These are phyloP conservation scores for Crypturellus tataupa DNA, from an alignment of 2,797 vertebrate genomes.

Conservation along the genomic window DNA sequence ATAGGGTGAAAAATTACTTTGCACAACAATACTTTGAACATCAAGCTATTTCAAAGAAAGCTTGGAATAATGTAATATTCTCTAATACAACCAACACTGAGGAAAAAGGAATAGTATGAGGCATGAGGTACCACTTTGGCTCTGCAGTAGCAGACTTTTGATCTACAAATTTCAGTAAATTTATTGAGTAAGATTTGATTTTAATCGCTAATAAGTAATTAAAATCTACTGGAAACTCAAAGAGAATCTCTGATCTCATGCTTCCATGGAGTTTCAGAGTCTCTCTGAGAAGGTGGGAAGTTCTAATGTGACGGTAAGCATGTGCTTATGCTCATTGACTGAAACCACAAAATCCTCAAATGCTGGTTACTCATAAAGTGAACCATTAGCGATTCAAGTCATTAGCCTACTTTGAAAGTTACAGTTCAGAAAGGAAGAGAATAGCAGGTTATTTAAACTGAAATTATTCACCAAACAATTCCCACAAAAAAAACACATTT, in stretches of 20 bases:
- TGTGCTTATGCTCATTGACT: neutral
- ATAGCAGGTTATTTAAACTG: neutral
- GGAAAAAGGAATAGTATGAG: neutral
- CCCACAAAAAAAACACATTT: neutral
- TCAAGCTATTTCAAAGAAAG: neutral
- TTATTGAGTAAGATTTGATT: neutral
- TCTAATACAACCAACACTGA: neutral
- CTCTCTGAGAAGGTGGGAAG: neutral
- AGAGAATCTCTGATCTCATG: neutral
- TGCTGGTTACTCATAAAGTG: neutral
- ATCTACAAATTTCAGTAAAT: neutral
- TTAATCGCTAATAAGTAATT: neutral
- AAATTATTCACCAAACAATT: neutral
- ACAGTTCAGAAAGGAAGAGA: neutral
- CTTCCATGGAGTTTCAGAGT: neutral
- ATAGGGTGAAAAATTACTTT: neutral
- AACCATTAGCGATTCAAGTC: neutral
- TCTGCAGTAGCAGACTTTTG: neutral
- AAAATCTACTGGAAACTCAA: neutral
- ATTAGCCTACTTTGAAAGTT: neutral
- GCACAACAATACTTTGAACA: neutral
- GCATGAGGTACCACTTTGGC: neutral
- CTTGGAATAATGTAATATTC: neutral
- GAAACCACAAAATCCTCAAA: neutral
- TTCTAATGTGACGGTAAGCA: neutral